Percentiles rank a stretch among this genome's conserved stretches.
These are phyloP conservation scores for Psettodes erumei DNA, from an alignment of 2,113 vertebrate species.

Conservation along the genomic window DNA sequence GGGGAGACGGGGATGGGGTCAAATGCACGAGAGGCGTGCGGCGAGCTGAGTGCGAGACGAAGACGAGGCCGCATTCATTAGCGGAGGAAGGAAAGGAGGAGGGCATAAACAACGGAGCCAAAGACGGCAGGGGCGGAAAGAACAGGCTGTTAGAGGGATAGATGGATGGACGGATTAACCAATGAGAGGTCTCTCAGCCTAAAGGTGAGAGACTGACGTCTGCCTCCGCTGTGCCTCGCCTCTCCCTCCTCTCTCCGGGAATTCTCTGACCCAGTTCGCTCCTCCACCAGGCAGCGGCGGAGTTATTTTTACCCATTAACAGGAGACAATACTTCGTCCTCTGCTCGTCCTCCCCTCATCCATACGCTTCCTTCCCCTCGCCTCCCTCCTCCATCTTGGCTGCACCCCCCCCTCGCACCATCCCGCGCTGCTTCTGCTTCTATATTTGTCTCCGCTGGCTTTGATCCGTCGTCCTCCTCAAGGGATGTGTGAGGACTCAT, in stretches of 20 bases:
- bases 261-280: constrained; percentile 85
- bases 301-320: constrained; percentile 85
- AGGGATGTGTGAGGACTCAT: constrained; percentile 19
- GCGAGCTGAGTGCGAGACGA: background rate
- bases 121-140: background rate
- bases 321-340: constrained; percentile 79
- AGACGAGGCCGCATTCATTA: constrained; percentile 45
- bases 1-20: background rate
- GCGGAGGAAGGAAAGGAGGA: constrained; percentile 4
- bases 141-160: constrained; percentile 7
- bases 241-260: constrained; percentile 71
- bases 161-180: constrained; percentile 13
- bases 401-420: constrained; percentile 7
- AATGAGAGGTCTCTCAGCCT: constrained; percentile 23
- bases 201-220: constrained; percentile 51
- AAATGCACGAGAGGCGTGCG: background rate
- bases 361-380: constrained; percentile 28
- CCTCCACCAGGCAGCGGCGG: constrained; percentile 75
- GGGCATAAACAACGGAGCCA: constrained; percentile 33
- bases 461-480: constrained; percentile 25
- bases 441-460: constrained; percentile 13
- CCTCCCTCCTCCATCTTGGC: constrained; percentile 55
- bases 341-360: constrained; percentile 66
- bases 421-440: constrained; percentile 8
- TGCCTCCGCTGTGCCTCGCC: constrained; percentile 46